Conservation (phyloP, 2,888 invertebrate genomes). For the Sarcophaga carnaria region DNA sequence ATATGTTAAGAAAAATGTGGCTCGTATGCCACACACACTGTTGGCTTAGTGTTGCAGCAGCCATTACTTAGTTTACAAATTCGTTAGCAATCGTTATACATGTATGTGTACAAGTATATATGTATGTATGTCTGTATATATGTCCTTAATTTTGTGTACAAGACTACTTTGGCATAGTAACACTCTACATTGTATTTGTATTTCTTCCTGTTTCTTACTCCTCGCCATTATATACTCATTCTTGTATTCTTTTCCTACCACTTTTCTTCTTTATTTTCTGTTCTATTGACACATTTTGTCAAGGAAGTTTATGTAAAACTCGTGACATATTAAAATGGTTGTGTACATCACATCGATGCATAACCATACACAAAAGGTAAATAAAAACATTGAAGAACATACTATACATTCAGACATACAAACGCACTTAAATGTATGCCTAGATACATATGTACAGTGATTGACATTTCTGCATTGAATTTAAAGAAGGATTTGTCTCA, state of each 20-base stretch:
- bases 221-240: not conserved
- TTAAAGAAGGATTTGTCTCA: too few relatives aligned
- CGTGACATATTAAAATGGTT: conserved; percentile 39
- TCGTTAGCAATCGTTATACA: conserved; percentile 10
- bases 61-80: conserved; percentile 10
- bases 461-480: not conserved
- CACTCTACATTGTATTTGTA: not conserved
- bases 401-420: not conserved
- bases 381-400: conserved; percentile 20
- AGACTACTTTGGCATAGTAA: conserved; percentile 50
- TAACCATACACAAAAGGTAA: conserved; percentile 34
- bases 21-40: not conserved
- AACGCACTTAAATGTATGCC: not conserved
- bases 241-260: not conserved
- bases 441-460: not conserved
- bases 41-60: not conserved
- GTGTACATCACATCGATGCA: not conserved
- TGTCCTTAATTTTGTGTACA: conserved; percentile 49
- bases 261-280: conserved; percentile 22
- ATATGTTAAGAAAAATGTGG: not conserved
- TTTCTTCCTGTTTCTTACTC: not conserved
- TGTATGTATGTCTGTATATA: not conserved
- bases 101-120: not conserved
- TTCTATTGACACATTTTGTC: conserved; percentile 62
- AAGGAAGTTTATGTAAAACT: conserved; percentile 55